These are phyloP conservation scores for Pachyseris speciosa DNA, from an alignment of 64 coral and sea anemone genomes.

Conservation along the genomic window DNA sequence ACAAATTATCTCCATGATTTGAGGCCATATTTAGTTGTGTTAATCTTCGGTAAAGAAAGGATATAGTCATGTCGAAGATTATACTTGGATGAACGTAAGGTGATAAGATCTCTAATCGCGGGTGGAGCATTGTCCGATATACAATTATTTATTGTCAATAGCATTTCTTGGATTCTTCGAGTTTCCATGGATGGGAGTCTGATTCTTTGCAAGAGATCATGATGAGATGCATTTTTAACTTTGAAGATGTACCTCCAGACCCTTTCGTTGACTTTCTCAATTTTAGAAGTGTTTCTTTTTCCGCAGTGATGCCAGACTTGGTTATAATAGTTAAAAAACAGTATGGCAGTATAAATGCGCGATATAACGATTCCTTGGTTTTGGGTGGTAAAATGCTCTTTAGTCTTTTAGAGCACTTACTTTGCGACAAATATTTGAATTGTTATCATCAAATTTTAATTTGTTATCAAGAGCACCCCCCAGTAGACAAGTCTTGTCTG, in stretches of 20 bases:
- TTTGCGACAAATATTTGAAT: conserved; percentile 35
- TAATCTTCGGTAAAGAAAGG: conserved; percentile 20
- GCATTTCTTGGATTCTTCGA: no score
- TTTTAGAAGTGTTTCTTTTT: conserved; percentile 28
- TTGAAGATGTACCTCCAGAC: conserved; percentile 7
- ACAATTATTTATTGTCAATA: conserved; percentile 44
- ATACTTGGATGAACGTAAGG: conserved; percentile 37
- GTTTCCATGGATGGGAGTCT: conserved; percentile 18
- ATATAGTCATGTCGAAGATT: conserved; percentile 34
- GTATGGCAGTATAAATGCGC: conserved; percentile 15
- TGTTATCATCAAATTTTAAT: conserved; percentile 39
- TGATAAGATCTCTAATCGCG: conserved; percentile 19
- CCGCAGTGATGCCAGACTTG: conserved; percentile 24
- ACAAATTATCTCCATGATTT: conserved; percentile 62
- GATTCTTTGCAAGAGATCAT: conserved; percentile 25
- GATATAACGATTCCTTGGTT: conserved; percentile 16
- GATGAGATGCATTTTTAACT: conserved; percentile 30
- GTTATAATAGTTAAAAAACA: conserved; percentile 2
- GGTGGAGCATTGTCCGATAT: neutral
- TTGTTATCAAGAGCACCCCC: conserved; percentile 26
- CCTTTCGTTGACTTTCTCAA: conserved; percentile 43
- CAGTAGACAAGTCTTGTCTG: conserved; percentile 19
- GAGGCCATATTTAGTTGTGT: conserved; percentile 51
- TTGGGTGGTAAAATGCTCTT: conserved; percentile 55
- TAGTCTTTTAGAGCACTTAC: conserved; percentile 58